These are phyloP conservation scores for Nephrotoma appendiculata DNA, from an alignment of 2,888 invertebrate species.

Conservation along the genomic window DNA sequence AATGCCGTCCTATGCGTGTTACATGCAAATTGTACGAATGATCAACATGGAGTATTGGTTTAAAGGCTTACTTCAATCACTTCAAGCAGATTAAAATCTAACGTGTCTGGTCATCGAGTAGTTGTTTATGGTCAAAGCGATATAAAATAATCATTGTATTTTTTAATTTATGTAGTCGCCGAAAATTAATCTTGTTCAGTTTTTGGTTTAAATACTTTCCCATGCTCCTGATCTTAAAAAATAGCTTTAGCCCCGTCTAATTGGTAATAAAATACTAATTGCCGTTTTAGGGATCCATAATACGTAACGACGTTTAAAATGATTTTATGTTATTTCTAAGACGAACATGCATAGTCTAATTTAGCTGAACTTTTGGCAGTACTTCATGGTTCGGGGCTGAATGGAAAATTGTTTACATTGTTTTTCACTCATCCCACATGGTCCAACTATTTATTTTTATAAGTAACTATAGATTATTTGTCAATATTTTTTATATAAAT, in stretches of 20 bases:
- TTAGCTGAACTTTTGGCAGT: background rate
- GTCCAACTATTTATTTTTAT: background rate
- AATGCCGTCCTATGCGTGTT: background rate
- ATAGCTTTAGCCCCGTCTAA: background rate
- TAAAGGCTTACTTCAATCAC: background rate
- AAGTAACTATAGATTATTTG: background rate
- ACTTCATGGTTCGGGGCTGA: background rate
- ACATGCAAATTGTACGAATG: background rate
- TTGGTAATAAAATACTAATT: background rate
- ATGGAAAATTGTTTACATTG: background rate
- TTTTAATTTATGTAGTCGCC: constrained; percentile 3
- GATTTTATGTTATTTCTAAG: background rate
- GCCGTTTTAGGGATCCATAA: background rate
- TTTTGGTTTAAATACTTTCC: background rate
- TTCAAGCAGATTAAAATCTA: background rate
- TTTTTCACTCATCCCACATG: background rate
- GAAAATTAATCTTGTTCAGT: background rate
- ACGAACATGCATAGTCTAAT: background rate
- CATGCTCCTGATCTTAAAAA: constrained; percentile 7
- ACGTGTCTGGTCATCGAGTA: background rate
- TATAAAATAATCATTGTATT: background rate
- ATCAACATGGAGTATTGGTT: no score
- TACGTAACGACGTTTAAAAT: background rate
- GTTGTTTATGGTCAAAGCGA: background rate
- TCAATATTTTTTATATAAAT: background rate